Base-by-base conservation (phyloP, 1,140 invertebrate species). In the Tyrophagus putrescentiae region DNA sequence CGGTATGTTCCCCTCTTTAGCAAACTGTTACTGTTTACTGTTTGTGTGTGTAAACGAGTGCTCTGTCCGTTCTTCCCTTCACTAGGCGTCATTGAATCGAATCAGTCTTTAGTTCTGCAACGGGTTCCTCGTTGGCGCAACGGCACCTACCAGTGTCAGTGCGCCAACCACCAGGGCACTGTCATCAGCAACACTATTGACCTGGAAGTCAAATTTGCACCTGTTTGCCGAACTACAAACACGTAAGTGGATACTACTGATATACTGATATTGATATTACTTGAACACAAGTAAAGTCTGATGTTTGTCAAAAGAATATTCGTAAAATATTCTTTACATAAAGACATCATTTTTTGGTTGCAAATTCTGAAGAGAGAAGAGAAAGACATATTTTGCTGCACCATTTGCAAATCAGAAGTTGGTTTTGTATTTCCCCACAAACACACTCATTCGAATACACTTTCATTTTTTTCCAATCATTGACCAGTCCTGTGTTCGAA, bases 191-290 rank as follows among this genome's bases (percentile, higher is more conserved):
- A 63, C 45, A 6, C 27, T 29, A 44, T 63, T 18, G 9, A 31
- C 66, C 76, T 91, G 59, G 84, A 84, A 77, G 81, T 91, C 66
- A 85, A 36, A 53, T 60, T 44, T 57, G 58, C 62, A 18, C 62
- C 62, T n/a, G 62, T 61, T 27, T 64, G 62, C 25, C 11, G n/a
- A 1, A 1, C 2, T 39, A 34, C 32, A 42, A 41, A 39, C 32
- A 57, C 56, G 56, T 57, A 42, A 57, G 56, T 57, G 2, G 18
- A 3, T 32, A n/a, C 3, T 45, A 28, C 2, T 42, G 18, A 21
- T 42, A 1, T 42, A 23, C 32, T 50, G 6, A 23, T 18, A 50
- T 52, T 21, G n/a, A n/a, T 52, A n/a, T 52, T 1, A 28, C n/a
- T 52, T 11, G 21, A 7, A 39, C 5, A 36, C 6, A 54, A 54